Conservation (phyloP, 2,797 vertebrate genomes). For the Limosa lapponica region DNA sequence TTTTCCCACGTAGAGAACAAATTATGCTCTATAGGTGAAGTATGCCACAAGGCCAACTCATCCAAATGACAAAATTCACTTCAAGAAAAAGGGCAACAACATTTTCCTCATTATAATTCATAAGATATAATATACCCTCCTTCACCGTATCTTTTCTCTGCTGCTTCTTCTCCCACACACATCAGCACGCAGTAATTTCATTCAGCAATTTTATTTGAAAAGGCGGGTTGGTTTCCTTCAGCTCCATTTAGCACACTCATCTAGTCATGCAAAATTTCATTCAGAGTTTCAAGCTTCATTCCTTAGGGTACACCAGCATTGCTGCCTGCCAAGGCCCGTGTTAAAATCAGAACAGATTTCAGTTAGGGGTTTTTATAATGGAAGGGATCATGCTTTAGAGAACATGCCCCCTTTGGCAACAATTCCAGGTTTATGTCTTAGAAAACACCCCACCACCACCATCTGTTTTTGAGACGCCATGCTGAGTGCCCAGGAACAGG, state of each 20-base stretch:
- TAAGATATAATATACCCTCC: not conserved
- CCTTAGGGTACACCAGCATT: not conserved
- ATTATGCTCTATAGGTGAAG: not conserved
- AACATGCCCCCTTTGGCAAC: not conserved
- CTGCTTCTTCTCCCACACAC: not conserved
- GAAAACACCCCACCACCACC: not conserved
- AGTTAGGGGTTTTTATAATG: not conserved
- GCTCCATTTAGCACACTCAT: not conserved
- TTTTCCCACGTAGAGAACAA: not conserved
- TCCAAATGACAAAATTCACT: not conserved
- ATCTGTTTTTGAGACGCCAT: not conserved
- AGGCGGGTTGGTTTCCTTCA: not conserved
- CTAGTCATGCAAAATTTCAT: constrained; percentile 16
- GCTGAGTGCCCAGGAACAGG: not conserved
- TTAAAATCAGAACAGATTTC: not conserved
- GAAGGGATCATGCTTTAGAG: not conserved
- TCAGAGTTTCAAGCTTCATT: constrained; percentile 1
- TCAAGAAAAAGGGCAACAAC: not conserved
- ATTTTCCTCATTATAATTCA: not conserved
- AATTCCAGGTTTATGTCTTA: not conserved
- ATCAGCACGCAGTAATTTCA: not conserved
- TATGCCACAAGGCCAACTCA: not conserved
- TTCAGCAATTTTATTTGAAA: constrained; percentile 20
- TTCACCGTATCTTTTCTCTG: not conserved
- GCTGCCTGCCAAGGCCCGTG: not conserved